Evolutionary conservation across 2,888 invertebrate genomes (phyloP).

Genomic region (Pteria penguin): DNA sequence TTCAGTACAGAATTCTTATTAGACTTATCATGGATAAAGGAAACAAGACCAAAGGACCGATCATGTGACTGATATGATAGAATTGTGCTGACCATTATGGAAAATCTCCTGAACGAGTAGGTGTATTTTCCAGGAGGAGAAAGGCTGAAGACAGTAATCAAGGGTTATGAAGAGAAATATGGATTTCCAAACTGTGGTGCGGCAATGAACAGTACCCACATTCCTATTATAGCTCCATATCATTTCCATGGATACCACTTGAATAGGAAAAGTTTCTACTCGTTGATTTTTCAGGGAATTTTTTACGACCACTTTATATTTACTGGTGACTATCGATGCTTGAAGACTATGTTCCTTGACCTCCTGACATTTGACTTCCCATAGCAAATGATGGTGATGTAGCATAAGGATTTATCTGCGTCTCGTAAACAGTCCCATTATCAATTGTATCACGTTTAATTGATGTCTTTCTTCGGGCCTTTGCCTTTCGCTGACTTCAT

Average conservation of each 20-base stretch:
- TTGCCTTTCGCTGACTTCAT: constrained; percentile 23
- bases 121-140: not conserved
- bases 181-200: no score
- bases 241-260: no score
- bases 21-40: not conserved
- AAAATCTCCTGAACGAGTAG: constrained; percentile 20
- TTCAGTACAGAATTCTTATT: constrained; percentile 7
- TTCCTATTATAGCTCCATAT: no score
- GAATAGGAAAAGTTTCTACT: no score
- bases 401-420: no score
- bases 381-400: not conserved
- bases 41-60: constrained; percentile 1
- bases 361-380: not conserved
- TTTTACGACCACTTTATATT: no score
- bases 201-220: no score
- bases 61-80: constrained; percentile 14
- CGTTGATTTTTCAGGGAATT: no score
- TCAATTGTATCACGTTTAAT: constrained; percentile 28
- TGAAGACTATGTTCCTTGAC: not conserved
- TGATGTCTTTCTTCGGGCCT: constrained; percentile 21
- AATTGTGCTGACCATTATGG: not conserved
- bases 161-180: no score
- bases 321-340: no score
- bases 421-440: constrained; percentile 8
- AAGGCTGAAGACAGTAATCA: not conserved